Percentiles rank a stretch among this genome's conserved stretches.
These are phyloP conservation scores for Tapirus terrestris DNA, from an alignment of 2,113 vertebrate species.

Conservation along the genomic window DNA sequence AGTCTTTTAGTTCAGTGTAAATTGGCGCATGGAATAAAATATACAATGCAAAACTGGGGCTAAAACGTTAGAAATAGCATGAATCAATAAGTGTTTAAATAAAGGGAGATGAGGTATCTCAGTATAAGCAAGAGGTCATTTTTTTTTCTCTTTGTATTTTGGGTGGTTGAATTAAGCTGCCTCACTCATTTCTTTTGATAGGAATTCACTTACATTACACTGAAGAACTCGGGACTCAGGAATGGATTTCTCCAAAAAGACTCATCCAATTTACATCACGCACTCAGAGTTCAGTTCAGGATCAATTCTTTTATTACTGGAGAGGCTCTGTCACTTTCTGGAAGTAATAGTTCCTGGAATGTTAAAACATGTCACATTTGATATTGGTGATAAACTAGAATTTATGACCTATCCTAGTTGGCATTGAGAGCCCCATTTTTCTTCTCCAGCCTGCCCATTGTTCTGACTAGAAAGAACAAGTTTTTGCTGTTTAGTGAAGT, in stretches of 20 bases:
- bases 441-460: neutral
- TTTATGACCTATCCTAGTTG: neutral
- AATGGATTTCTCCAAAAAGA: constrained; percentile 40
- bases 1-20: neutral
- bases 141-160: neutral
- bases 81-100: neutral
- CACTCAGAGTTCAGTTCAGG: neutral
- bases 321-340: constrained; percentile 1
- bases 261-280: neutral
- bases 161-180: neutral
- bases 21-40: neutral
- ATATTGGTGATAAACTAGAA: constrained; percentile 36
- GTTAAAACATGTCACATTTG: constrained; percentile 28
- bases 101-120: neutral
- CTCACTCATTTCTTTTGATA: neutral
- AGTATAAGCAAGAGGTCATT: neutral
- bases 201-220: neutral
- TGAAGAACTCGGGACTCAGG: neutral
- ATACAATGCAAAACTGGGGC: neutral
- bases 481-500: constrained; percentile 27
- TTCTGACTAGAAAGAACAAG: neutral
- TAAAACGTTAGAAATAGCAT: neutral
- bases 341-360: constrained; percentile 53
- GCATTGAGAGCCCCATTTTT: neutral
- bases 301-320: constrained; percentile 46